Conservation (phyloP, 2,888 invertebrate genomes). For the Magallana nippona region DNA sequence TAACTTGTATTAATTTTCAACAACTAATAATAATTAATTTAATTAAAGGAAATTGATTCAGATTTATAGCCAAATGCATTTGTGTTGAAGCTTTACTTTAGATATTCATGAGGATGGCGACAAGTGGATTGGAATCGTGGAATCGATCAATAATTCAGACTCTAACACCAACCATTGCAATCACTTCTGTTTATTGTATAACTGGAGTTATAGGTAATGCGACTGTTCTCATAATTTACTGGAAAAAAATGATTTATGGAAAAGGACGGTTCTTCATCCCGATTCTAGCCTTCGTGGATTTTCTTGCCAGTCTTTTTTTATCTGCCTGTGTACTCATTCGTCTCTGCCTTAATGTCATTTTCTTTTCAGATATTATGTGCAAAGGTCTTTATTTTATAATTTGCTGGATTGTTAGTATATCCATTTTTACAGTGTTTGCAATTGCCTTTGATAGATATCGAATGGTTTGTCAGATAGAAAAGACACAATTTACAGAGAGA, state of each 20-base stretch:
- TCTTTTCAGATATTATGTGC: background rate
- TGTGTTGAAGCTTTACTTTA: no score
- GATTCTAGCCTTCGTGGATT: background rate
- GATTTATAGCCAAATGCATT: no score
- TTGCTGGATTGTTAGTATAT: background rate
- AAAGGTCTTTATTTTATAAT: background rate
- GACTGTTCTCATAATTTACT: background rate
- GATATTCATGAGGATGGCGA: no score
- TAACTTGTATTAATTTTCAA: no score
- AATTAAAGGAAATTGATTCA: no score
- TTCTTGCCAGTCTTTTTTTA: background rate
- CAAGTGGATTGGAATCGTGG: background rate
- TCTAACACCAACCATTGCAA: background rate
- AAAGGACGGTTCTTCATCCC: background rate
- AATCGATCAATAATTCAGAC: background rate
- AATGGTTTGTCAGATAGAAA: background rate
- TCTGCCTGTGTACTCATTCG: background rate
- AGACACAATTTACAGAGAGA: background rate
- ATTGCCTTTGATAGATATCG: constrained; percentile 2
- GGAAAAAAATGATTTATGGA: background rate
- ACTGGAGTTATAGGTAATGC: background rate
- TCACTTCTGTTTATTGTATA: background rate
- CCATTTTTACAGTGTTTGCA: background rate
- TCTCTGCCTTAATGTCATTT: background rate
- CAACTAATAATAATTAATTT: no score